These are phyloP conservation scores for Poeciliopsis retropinna DNA, from an alignment of 2,113 vertebrate genomes.

Conservation along the genomic window DNA sequence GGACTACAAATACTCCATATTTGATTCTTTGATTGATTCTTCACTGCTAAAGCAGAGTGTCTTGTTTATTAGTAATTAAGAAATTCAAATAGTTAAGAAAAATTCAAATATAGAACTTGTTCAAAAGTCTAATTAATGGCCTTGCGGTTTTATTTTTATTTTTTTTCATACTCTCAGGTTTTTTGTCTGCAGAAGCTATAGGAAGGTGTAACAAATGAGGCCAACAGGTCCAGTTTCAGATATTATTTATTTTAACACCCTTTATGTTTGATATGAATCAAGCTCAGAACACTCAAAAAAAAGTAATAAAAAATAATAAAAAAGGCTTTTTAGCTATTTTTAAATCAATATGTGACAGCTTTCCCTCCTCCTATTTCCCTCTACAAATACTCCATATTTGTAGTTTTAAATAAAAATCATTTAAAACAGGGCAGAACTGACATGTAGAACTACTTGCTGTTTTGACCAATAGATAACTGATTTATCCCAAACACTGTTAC, in stretches of 20 bases:
- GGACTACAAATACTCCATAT: too few relatives aligned
- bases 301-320: not conserved
- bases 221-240: conserved; percentile 67
- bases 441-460: too few relatives aligned
- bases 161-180: conserved; percentile 74
- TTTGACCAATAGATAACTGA: too few relatives aligned
- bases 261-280: conserved; percentile 41
- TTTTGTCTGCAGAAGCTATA: conserved; percentile 76
- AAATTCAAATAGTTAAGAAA: conserved; percentile 40
- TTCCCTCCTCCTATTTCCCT: too few relatives aligned
- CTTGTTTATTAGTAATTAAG: conserved; percentile 21
- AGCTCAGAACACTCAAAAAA: conserved; percentile 22
- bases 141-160: conserved; percentile 19
- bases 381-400: too few relatives aligned
- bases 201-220: conserved; percentile 70
- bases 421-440: too few relatives aligned
- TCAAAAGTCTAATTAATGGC: conserved; percentile 58
- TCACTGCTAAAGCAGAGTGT: conserved; percentile 23
- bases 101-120: conserved; percentile 52
- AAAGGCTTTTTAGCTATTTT: conserved; percentile 38
- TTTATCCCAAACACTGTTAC: too few relatives aligned
- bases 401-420: too few relatives aligned
- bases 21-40: too few relatives aligned
- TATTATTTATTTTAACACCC: conserved; percentile 59
- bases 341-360: conserved; percentile 44